Evolutionary conservation across 2,797 vertebrate genomes (phyloP).

Genomic region (Centropyge bicolor): DNA sequence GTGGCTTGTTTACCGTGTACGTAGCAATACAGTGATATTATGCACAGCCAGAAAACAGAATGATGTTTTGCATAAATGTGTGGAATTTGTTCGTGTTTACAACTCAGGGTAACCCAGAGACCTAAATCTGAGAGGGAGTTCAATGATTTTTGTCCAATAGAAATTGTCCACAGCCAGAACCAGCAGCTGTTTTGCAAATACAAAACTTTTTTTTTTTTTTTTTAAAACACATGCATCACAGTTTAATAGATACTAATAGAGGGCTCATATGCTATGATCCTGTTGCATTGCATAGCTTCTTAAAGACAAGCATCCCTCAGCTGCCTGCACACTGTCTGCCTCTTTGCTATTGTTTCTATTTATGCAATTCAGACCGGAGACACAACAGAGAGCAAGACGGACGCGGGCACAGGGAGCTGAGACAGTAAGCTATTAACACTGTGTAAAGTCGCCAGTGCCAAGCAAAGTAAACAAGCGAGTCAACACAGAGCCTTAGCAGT

Average conservation of each 20-base stretch:
- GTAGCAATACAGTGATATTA: no score
- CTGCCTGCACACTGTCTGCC: not conserved
- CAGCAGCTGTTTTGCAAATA: not conserved
- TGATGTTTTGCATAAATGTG: not conserved
- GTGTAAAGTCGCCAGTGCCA: constrained; percentile 19
- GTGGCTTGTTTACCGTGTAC: not conserved
- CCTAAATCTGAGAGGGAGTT: not conserved
- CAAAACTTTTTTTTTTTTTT: not conserved
- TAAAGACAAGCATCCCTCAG: not conserved
- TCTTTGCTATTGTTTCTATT: not conserved
- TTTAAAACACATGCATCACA: not conserved
- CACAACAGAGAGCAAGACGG: not conserved
- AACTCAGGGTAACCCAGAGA: not conserved
- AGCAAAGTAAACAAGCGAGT: constrained; percentile 57
- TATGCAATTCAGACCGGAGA: not conserved
- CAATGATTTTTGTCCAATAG: not conserved
- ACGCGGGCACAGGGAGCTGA: constrained; percentile 8
- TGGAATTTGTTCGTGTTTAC: not conserved
- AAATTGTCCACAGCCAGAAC: not conserved
- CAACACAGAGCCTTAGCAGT: constrained; percentile 51
- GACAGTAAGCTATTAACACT: constrained; percentile 29
- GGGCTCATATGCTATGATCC: not conserved
- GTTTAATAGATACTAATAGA: not conserved
- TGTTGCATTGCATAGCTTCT: not conserved
- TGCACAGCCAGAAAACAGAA: not conserved